These are phyloP conservation scores for Numida meleagris DNA, from an alignment of 2,113 vertebrate species.

Conservation along the genomic window DNA sequence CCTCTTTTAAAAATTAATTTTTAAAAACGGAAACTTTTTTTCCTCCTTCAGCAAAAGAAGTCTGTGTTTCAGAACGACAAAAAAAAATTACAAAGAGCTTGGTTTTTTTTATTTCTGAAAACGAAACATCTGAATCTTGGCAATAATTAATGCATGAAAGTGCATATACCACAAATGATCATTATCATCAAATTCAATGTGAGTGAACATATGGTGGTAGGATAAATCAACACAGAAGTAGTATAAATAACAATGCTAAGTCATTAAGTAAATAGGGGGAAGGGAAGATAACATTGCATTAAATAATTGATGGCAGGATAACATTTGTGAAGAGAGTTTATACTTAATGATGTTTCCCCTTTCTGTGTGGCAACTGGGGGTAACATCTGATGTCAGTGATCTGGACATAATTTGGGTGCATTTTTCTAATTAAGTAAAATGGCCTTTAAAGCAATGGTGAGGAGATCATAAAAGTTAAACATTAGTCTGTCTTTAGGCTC, in stretches of 20 bases:
- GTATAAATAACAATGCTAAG: slow-evolving; percentile 43
- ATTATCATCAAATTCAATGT: slow-evolving; percentile 11
- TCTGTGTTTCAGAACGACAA: background rate
- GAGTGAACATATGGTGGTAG: slow-evolving; percentile 52
- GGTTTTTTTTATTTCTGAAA: background rate
- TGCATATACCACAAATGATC: background rate
- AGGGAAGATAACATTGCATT: slow-evolving; percentile 38
- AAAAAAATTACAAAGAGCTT: background rate
- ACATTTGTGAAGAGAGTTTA: slow-evolving; percentile 5
- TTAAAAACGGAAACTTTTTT: background rate
- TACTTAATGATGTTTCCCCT: slow-evolving; percentile 38
- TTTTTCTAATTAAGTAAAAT: slow-evolving; percentile 32
- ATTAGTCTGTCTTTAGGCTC: background rate
- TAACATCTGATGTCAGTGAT: slow-evolving; percentile 1
- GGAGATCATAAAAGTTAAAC: background rate
- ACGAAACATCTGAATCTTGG: background rate
- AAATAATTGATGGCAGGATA: slow-evolving; percentile 51
- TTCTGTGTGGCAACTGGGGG: background rate
- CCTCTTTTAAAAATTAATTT: background rate
- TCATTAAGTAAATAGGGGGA: slow-evolving; percentile 42
- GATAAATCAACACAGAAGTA: slow-evolving; percentile 41
- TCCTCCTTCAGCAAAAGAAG: background rate
- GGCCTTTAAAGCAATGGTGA: background rate
- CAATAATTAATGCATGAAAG: slow-evolving; percentile 24
- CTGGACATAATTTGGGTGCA: background rate